Percentiles rank a stretch among this genome's conserved stretches.
Evolutionary conservation across 1,140 invertebrate species (phyloP).

Genomic region (Helicoverpa armigera): DNA sequence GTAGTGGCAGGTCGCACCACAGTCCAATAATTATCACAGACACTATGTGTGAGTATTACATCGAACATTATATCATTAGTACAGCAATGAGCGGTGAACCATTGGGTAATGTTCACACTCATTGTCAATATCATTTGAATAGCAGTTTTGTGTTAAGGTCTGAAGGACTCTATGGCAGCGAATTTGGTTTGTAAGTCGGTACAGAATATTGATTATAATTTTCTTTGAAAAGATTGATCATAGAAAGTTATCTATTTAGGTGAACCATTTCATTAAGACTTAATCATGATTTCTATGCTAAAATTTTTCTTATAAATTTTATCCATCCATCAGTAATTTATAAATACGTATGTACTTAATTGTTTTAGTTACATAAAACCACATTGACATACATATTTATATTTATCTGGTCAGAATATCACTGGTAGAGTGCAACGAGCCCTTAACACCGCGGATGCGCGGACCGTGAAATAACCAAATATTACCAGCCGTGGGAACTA

Average conservation of each 20-base stretch:
- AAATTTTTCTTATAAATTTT: too few species aligned
- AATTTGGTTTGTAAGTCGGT: neutral
- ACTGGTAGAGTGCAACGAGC: neutral
- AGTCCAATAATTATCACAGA: neutral
- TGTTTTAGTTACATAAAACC: too few species aligned
- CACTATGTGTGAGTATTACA: neutral
- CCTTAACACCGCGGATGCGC: constrained; percentile 14
- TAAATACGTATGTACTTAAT: too few species aligned
- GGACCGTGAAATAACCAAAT: constrained; percentile 37
- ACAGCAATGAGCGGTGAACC: neutral
- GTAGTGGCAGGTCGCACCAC: neutral
- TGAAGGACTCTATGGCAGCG: neutral
- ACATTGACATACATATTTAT: too few species aligned
- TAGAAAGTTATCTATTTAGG: too few species aligned
- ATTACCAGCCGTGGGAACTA: constrained; percentile 20
- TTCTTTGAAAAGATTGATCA: too few species aligned
- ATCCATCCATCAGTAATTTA: too few species aligned
- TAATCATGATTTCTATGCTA: too few species aligned
- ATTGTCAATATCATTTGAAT: constrained; percentile 15
- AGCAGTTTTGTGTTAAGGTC: neutral
- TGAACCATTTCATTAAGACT: too few species aligned
- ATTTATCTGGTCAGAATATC: neutral
- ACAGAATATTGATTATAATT: too few species aligned
- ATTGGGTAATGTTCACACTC: constrained; percentile 1
- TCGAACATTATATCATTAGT: neutral